Conservation (phyloP, 2,888 invertebrate species). For the Eurytoma californica region DNA sequence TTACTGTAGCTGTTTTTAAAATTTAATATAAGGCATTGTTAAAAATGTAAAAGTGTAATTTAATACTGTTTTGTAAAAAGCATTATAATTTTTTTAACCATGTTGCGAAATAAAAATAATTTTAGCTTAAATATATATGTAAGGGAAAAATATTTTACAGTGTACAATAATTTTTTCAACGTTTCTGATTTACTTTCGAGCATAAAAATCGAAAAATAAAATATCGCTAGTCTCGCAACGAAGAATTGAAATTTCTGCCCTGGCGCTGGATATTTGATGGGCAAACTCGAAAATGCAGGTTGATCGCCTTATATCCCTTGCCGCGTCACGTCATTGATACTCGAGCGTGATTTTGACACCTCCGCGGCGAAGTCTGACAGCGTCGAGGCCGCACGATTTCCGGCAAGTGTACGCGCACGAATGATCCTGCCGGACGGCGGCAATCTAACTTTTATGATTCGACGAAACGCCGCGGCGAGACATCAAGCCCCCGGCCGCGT, state of each 20-base stretch:
- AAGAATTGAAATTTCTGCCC: background rate
- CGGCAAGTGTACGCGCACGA: conserved; percentile 23
- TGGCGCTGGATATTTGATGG: background rate
- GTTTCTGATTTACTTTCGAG: no score
- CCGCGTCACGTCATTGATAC: conserved; percentile 16
- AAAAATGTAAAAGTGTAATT: no score
- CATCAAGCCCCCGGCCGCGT: conserved; percentile 3
- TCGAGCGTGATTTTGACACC: conserved; percentile 44
- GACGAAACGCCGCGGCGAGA: conserved; percentile 39
- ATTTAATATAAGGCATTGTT: no score
- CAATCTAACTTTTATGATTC: conserved; percentile 58
- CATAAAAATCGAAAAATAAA: no score
- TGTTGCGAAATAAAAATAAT: no score
- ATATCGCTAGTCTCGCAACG: no score
- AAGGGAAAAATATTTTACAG: no score
- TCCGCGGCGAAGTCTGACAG: conserved; percentile 12
- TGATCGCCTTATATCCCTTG: conserved; percentile 14
- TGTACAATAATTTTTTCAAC: no score
- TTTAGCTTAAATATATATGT: no score
- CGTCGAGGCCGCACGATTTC: background rate
- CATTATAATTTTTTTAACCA: no score
- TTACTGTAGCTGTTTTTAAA: no score
- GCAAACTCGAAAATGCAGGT: conserved; percentile 17
- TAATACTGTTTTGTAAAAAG: no score
- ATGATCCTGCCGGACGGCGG: conserved; percentile 41